Evolutionary conservation across 2,113 vertebrate species (phyloP).

Genomic region (Oenanthe oenanthe): DNA sequence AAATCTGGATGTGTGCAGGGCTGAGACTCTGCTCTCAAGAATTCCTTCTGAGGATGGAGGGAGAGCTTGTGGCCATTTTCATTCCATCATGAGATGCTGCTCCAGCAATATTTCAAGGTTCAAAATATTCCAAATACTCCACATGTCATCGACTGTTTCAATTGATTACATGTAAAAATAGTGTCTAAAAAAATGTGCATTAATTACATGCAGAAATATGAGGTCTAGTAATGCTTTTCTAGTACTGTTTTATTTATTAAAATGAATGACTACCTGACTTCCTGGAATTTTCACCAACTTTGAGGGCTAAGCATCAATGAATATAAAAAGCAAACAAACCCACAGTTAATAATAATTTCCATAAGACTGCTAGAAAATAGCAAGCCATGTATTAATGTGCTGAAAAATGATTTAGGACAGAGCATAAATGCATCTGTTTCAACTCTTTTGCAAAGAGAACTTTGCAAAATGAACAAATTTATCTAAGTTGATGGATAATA

Average conservation of each 20-base stretch:
- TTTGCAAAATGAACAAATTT: conserved; percentile 50
- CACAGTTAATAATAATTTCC: conserved; percentile 29
- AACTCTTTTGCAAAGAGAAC: conserved; percentile 17
- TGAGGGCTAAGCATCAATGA: not conserved
- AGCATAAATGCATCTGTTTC: conserved; percentile 36
- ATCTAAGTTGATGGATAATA: conserved; percentile 57
- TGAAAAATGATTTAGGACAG: conserved; percentile 31
- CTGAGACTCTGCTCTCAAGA: not conserved
- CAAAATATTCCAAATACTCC: not conserved
- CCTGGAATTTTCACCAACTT: conserved; percentile 14
- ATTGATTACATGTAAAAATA: not conserved
- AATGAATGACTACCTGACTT: not conserved
- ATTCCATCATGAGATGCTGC: not conserved
- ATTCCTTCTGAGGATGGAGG: not conserved
- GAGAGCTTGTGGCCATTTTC: not conserved
- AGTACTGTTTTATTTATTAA: not conserved
- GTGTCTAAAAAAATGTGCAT: not conserved
- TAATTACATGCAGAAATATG: not conserved
- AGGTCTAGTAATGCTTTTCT: not conserved
- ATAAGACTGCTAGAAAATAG: conserved; percentile 1
- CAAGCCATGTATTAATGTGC: not conserved
- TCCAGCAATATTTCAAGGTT: not conserved
- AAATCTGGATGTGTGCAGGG: not conserved
- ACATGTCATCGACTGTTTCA: not conserved
- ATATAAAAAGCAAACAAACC: not conserved